Evolutionary conservation across 2,113 vertebrate genomes (phyloP).

Genomic region (Chamaea fasciata): DNA sequence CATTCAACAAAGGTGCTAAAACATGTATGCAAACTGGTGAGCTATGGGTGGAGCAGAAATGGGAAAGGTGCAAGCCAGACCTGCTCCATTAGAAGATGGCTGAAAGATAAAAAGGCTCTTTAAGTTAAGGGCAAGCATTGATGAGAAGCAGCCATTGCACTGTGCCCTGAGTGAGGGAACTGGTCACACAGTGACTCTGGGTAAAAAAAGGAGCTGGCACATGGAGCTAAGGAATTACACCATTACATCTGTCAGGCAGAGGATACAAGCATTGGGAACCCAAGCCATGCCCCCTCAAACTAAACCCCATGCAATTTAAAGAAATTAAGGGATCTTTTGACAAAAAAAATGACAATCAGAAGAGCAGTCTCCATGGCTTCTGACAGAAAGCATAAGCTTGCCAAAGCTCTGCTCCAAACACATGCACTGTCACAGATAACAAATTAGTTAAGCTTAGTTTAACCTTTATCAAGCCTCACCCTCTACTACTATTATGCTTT

Average conservation of each 20-base stretch:
- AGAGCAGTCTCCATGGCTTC: not conserved
- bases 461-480: not conserved
- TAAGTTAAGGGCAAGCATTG: not conserved
- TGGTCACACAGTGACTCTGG: not conserved
- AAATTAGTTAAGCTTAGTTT: not conserved
- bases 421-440: not conserved
- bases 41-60: constrained; percentile 8
- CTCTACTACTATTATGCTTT: not conserved
- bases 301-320: not conserved
- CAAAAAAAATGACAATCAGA: not conserved
- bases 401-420: not conserved
- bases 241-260: not conserved
- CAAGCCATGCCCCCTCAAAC: not conserved
- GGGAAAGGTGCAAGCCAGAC: constrained; percentile 52
- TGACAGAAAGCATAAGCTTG: not conserved
- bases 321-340: not conserved
- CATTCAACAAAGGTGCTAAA: constrained; percentile 47
- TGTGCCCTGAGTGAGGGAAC: not conserved
- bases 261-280: not conserved
- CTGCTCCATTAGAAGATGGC: constrained; percentile 7
- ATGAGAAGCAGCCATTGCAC: not conserved
- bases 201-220: not conserved
- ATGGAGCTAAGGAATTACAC: not conserved
- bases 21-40: constrained; percentile 6
- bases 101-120: constrained; percentile 32